Evolutionary conservation across 2,113 vertebrate genomes (phyloP).

Genomic region (Pyxicephalus adspersus): DNA sequence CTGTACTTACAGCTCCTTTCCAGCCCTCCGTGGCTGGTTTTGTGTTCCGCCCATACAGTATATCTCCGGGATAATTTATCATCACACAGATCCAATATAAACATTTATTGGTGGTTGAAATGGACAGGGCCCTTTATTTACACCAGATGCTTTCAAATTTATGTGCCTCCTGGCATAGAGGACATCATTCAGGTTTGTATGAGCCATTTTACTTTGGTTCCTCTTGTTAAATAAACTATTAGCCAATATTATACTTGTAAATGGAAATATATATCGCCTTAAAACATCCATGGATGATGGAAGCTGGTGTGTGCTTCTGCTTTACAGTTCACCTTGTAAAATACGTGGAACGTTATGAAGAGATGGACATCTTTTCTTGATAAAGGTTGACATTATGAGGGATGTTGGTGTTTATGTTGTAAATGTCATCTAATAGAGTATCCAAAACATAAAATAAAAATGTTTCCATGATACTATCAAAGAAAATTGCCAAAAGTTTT

Average conservation of each 20-base stretch:
- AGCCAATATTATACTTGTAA: constrained; percentile 3
- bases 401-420: too few species aligned
- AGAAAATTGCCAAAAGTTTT: too few species aligned
- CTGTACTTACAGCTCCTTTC: too few species aligned
- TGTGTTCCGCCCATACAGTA: background rate
- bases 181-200: background rate
- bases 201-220: background rate
- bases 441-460: too few species aligned
- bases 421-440: too few species aligned
- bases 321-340: background rate
- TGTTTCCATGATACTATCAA: too few species aligned
- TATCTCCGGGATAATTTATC: background rate
- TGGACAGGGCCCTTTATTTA: background rate
- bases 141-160: background rate
- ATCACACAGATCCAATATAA: background rate
- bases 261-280: background rate
- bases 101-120: background rate
- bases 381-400: too few species aligned
- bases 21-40: too few species aligned
- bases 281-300: background rate
- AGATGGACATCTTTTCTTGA: too few species aligned
- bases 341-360: background rate
- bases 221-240: constrained; percentile 1
- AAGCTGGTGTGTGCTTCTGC: background rate
- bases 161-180: background rate